A percentile compares a stretch with the other conserved stretches of the same genome.
Conservation (phyloP, 2,113 vertebrate species). For the Dromiciops gliroides region DNA sequence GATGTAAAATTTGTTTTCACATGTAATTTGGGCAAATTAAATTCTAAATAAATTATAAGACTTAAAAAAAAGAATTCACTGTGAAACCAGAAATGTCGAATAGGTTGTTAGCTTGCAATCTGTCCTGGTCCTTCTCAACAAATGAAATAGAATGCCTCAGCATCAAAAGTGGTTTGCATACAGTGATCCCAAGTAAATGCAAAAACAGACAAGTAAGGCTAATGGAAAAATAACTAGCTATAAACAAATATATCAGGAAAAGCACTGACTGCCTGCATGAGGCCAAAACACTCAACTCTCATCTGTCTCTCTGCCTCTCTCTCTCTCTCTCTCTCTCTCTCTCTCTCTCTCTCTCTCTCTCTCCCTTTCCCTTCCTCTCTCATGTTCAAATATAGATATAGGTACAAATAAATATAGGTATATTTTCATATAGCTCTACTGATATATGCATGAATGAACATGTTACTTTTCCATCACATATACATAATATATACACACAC, state of each 20-base stretch:
- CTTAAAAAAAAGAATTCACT: no score
- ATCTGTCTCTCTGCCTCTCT: neutral
- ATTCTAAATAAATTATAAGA: no score
- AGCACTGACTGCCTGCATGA: neutral
- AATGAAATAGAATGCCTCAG: neutral
- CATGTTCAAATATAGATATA: no score
- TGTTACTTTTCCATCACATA: no score
- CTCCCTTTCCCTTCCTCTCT: neutral
- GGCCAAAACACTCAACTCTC: neutral
- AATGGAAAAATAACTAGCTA: neutral
- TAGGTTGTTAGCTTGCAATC: neutral
- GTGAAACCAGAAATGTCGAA: neutral
- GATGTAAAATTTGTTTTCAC: no score
- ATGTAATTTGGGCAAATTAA: no score
- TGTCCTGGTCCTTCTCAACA: neutral
- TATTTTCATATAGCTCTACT: no score
- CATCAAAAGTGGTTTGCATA: neutral
- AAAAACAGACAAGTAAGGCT: neutral
- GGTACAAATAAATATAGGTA: no score
- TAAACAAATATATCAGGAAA: neutral
- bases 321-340: neutral
- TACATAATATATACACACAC: no score
- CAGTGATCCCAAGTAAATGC: neutral
- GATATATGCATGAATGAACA: no score
- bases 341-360: neutral